Base-by-base conservation (phyloP, 2,113 vertebrate species). In the Lampris incognitus region DNA sequence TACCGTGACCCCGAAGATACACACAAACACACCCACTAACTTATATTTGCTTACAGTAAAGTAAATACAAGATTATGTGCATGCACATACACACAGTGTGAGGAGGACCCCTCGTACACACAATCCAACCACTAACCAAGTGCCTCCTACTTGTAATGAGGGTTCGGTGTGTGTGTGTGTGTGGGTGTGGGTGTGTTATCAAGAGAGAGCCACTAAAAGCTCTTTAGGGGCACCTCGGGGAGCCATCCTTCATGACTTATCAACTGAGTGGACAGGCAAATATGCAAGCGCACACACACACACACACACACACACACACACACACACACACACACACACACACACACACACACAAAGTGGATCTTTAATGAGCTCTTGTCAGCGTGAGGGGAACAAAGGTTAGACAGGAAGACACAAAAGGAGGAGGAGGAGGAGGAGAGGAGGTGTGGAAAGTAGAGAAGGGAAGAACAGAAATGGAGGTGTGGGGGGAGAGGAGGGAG, bases 171-270 rank as follows among this genome's bases (percentile, higher is more conserved):
- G 71, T 54, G 66, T 51, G 50, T 70, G 46, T 79, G 78, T 69
- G 66, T 69, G 66, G 60, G 54, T 81, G 80, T 74, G 68, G n/a
- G 38, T 65, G 46, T 82, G 84, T 83, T 86, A 85, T 85, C 49
- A 76, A 84, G 86, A 91, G 78, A 84, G 86, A 91, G 85, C 81
- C 90, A 88, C 85, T 91, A 88, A 91, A 89, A 92, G 87, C 87
- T 89, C 85, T 88, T 92, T 87, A 89, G 90, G 84, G 85, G 85
- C 82, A 90, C 91, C 88, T 78, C 7, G 65, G 88, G 90, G 88
- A 87, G 80, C 84, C 39, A 91, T 91, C 82, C 84, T 83, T 92
- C 87, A 87, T 87, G 89, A 91, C 88, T 90, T 89, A 85, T 92
- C 91, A 92, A 90, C 85, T 66, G 72, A 60, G 79, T 44, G 67